These are phyloP conservation scores for Heliconius ismenius DNA, from an alignment of 2,888 invertebrate genomes.

Conservation along the genomic window DNA sequence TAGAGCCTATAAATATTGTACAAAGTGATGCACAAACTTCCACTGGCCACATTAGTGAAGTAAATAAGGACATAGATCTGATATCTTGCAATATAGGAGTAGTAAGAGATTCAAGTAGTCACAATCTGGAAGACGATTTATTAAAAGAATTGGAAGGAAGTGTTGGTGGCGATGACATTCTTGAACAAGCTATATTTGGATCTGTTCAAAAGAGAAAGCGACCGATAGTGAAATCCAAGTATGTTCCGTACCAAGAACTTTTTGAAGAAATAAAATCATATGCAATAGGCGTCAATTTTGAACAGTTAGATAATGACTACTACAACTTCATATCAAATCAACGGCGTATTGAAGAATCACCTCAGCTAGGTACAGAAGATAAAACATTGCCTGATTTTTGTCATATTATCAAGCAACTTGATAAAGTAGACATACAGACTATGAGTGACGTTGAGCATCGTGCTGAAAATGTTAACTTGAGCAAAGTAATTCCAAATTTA, in stretches of 20 bases:
- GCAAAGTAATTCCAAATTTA: neutral
- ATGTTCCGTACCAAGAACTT: constrained; percentile 63
- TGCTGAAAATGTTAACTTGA: neutral
- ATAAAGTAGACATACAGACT: neutral
- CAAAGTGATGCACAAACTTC: neutral
- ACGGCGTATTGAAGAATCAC: constrained; percentile 39
- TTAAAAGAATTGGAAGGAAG: neutral
- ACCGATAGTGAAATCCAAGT: constrained; percentile 46
- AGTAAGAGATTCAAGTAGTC: neutral
- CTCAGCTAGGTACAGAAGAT: constrained; percentile 18
- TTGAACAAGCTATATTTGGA: constrained; percentile 83
- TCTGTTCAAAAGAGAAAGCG: constrained; percentile 82
- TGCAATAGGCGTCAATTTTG: constrained; percentile 61
- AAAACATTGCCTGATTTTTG: neutral
- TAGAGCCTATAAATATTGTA: neutral
- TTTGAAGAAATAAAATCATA: constrained; percentile 68
- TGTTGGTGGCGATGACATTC: constrained; percentile 49
- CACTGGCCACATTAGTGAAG: neutral
- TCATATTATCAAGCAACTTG: neutral
- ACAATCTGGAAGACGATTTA: neutral
- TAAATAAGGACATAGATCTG: neutral
- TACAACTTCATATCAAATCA: constrained; percentile 53
- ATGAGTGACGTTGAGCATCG: neutral
- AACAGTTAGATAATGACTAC: constrained; percentile 65
- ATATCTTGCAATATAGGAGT: neutral